Evolutionary conservation across 1,140 invertebrate species (phyloP), one percentile per base, ranked within the genome.

Genomic region (Atta colombica): DNA sequence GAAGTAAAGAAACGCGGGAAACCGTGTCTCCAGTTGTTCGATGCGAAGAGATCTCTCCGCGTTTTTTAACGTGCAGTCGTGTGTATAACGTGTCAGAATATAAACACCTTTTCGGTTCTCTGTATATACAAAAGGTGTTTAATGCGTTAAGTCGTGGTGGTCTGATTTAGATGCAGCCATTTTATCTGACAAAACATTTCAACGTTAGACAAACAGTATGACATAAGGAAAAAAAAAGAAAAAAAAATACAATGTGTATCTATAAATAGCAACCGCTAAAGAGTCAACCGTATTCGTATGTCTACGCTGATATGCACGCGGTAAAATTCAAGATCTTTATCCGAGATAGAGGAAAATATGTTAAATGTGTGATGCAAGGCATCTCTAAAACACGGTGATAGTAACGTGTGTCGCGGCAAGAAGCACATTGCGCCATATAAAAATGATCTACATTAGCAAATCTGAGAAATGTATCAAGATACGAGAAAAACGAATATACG

Each of bases 161-260:
- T 87, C 89, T 88, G 91, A 93, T 85, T 89, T 93, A 93, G 89
- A 89, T 89, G 89, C 89, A 89, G 90, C 91, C 92, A 88, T 88
- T 82, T 92, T 93, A 93, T 93, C 93, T 93, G 91, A 89, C 88
- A 93, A 93, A 93, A 92, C 78, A 93, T 90, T 92, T 85, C 87
- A 86, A 86, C 28, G 84, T 93, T 92, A 93, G 91, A 90, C 85
- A 91, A 85, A 78, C 68, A 78, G 53, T 58, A 61, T 74, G 60
- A 60, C 31, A 31, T 55, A 80, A 49, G 66, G 39, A 51, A 58
- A 28, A 49, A 84, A 68, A 31, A 63, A 74, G 71, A 58, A n/a
- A 53, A 49, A 66, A 55, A 63, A 39, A 55, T 61, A 6, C 12
- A 58, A 85, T 82, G 39, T 66, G n/a, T 80, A 77, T 61, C 21